Base-by-base conservation (phyloP, 2,888 invertebrate genomes). In the Idaea dimidiata region DNA sequence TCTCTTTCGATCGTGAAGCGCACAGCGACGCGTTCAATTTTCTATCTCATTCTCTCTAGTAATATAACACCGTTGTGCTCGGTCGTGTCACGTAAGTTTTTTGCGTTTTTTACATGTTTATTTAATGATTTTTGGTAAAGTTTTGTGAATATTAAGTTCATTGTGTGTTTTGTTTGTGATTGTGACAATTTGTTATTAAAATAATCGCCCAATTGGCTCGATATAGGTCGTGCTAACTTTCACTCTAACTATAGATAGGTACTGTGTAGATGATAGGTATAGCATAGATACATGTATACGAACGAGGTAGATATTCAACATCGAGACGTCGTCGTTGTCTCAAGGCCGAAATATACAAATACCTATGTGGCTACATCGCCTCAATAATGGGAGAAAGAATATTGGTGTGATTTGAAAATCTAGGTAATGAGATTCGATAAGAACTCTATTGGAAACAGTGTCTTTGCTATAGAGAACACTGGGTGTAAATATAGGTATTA, bases 31-130 rank as follows among this genome's bases (percentile, higher is more conserved):
- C 84, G 81, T 87, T 86, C 81, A 76, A 83, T 86, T 80, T 83
- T 84, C 86, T 77, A 74, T 91, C 92, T 88, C 89, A 74, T 81
- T 92, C 91, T 81, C 84, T 87, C 88, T 85, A 90, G 92, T 91
- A 92, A 92, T 92, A 89, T 91, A 91, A 92, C 92, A 92, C 92
- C 92, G 92, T 91, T 91, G 89, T 87, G 90, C 92, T 91, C 89
- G 90, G 88, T 91, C 91, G 90, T 92, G 92, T 92, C 92, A 91
- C 91, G 91, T 92, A 91, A 92, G 92, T 87, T 83, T 88, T 89
- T 84, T 91, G 88, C 88, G 83, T 90, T 87, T 88, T 91, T 89
- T 89, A 84, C 82, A 80, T 82, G 77, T 80, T 76, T 80, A 80
- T 83, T 80, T 78, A 80, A 80, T 79, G 77, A 81, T 80, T 86